Evolutionary conservation across 35 echinoderm and acorn worm genomes (phyloP).

Genomic region (Lytechinus variegatus): DNA sequence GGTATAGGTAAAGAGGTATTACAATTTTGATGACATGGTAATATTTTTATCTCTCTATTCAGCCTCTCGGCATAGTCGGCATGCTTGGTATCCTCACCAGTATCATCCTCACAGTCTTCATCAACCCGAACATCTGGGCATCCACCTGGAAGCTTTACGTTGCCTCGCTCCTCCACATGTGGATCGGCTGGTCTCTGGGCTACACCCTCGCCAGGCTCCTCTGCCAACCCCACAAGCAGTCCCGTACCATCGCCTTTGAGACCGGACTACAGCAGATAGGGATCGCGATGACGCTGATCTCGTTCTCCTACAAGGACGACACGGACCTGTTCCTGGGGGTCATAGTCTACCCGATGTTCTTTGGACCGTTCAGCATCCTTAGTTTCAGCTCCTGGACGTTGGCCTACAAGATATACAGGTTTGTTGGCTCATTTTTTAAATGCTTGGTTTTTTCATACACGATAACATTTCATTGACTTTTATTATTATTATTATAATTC

Average conservation of each 20-base stretch:
- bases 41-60: background rate
- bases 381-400: constrained; percentile 3
- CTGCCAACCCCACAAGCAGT: constrained; percentile 62
- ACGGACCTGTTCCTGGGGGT: constrained; percentile 43
- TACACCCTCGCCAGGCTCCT: constrained; percentile 60
- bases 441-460: background rate
- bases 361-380: constrained; percentile 52
- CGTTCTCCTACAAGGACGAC: constrained; percentile 64
- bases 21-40: too few species aligned
- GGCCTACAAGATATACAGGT: constrained; percentile 32
- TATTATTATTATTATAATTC: background rate
- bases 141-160: constrained; percentile 69
- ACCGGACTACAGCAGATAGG: constrained; percentile 77
- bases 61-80: constrained; percentile 58
- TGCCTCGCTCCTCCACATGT: constrained; percentile 10
- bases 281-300: constrained; percentile 65
- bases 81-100: constrained; percentile 60
- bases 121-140: constrained; percentile 67
- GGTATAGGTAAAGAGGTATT: too few species aligned
- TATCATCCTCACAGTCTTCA: constrained; percentile 60
- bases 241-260: constrained; percentile 79
- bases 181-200: constrained; percentile 58
- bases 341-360: constrained; percentile 63
- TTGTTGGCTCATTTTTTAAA: background rate
- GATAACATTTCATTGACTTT: too few species aligned